A percentile compares a stretch with the other conserved stretches of the same genome.
phyloP scores from a whole-genome alignment of 2,797 vertebrate genomes.

The Melanotaenia trifasciata region DNA sequence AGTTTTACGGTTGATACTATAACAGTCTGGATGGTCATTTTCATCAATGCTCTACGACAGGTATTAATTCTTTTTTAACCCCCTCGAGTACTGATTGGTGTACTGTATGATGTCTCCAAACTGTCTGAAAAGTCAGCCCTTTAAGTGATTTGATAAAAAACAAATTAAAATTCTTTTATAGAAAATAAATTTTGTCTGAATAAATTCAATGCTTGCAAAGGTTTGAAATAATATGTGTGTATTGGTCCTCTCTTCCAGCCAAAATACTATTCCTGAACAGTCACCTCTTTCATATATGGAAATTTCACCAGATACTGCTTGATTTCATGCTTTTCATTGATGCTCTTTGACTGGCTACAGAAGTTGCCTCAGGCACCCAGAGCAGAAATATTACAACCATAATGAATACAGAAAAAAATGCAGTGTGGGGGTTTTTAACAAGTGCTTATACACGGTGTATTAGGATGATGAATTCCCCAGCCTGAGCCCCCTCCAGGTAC shows the following conservation, averaged over 20 bases:
- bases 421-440: constrained; percentile 72
- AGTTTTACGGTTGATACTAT: neutral
- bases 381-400: constrained; percentile 72
- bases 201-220: neutral
- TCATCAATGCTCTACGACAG: no score
- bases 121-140: no score
- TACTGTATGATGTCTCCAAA: neutral
- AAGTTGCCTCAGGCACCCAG: constrained; percentile 57
- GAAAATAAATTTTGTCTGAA: neutral
- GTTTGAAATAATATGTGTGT: neutral
- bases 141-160: neutral
- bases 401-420: constrained; percentile 72
- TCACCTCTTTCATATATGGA: constrained; percentile 44
- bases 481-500: constrained; percentile 66
- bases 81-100: neutral
- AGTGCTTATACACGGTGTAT: constrained; percentile 70
- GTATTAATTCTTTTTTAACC: no score
- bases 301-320: constrained; percentile 47
- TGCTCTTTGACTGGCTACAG: constrained; percentile 61
- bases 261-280: constrained; percentile 40
- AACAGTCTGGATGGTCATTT: neutral
- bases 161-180: neutral
- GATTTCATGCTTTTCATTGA: constrained; percentile 66
- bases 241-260: constrained; percentile 21
- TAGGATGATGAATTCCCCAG: constrained; percentile 74